phyloP scores from a whole-genome alignment of 1,140 invertebrate genomes.

The Glossosoma conforme region DNA sequence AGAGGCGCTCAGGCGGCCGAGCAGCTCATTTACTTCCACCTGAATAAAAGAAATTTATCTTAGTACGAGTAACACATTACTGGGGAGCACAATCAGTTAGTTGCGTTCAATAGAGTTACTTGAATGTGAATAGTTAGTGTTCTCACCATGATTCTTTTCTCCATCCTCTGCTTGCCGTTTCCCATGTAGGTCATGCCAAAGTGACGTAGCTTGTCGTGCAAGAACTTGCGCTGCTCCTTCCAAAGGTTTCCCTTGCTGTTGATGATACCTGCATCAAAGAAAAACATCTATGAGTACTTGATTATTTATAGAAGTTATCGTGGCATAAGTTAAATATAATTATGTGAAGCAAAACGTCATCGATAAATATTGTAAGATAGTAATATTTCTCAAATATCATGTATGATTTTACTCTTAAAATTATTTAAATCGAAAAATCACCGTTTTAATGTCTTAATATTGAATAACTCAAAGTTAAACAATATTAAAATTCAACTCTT shows the following conservation, averaged over 20 bases:
- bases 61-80: too few species aligned
- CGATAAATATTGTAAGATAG: too few species aligned
- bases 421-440: too few species aligned
- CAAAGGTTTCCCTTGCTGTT: conserved; percentile 87
- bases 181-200: conserved; percentile 87
- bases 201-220: conserved; percentile 80
- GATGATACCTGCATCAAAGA: conserved; percentile 71
- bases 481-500: too few species aligned
- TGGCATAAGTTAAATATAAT: too few species aligned
- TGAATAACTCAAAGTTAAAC: too few species aligned
- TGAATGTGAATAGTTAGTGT: not conserved
- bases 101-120: not conserved
- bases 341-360: too few species aligned
- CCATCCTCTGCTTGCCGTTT: conserved; percentile 74
- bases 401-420: too few species aligned
- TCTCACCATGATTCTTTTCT: conserved; percentile 75
- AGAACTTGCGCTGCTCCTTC: conserved; percentile 87
- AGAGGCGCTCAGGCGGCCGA: conserved; percentile 56
- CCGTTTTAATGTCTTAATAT: too few species aligned
- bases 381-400: too few species aligned
- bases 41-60: conserved; percentile 50
- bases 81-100: too few species aligned
- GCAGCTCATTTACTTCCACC: conserved; percentile 72
- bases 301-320: too few species aligned
- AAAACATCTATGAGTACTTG: conserved; percentile 8